Base-by-base conservation (phyloP, 2,113 vertebrate genomes). In the Cyphomyrus plagiostoma region DNA sequence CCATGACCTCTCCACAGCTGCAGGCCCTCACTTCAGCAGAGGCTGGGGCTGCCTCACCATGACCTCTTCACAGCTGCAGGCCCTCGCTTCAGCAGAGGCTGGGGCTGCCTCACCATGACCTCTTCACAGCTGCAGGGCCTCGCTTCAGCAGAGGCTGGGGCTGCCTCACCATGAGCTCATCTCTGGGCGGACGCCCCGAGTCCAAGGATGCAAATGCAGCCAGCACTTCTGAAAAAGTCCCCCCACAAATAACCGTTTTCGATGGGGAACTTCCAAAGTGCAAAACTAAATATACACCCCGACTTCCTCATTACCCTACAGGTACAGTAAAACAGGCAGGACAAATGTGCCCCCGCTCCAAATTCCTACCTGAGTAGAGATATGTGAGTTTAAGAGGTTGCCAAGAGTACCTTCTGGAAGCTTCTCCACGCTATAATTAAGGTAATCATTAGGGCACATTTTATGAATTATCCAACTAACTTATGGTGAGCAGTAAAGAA, bases 341-440 rank as follows among this genome's bases (percentile, higher is more conserved):
- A 86, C 7, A 19, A 86, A 89, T 88, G 62, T 87, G 45, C 21
- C 52, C 56, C 52, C 48, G 7, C 88, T 66, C 90, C 89, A 13
- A 86, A 66, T 90, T 8, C 88, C 83, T 90, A 80, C 86, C 26
- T 87, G 52, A 83, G 66, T 49, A 3, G 9, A 86, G 82, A 70
- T 46, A 39, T 90, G 52, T 80, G n/a, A 53, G 53, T 74, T 87
- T 23, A 90, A 84, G 49, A 17, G 89, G 46, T 56, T 86, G 88
- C 89, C 83, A 89, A 88, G 21, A 89, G 26, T 66, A 89, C 90
- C 87, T 90, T 91, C 92, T 92, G 91, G 77, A 49, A 92, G 88
- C 84, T 17, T 53, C 39, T 49, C 7, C 35, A 70, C 62, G 86
- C 91, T 89, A 90, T 90, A 92, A 90, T 90, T 85, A 90, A 88